Conservation (phyloP, 1,140 invertebrate species). For the Frieseomelitta varia region DNA sequence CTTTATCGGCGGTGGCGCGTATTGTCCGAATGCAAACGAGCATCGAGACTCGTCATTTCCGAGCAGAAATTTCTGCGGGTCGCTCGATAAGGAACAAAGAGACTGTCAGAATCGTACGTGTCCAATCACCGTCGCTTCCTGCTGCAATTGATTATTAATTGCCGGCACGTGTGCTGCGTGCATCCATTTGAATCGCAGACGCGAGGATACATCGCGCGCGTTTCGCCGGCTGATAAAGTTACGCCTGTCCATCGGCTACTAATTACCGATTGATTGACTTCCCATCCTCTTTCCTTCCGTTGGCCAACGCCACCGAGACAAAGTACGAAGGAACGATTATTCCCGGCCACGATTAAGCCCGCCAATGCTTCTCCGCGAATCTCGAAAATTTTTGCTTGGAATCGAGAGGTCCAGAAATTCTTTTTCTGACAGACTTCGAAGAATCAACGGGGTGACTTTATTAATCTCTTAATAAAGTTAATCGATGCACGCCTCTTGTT, state of each 20-base stretch:
- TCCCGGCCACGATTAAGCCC: no score
- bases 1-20: background rate
- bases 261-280: constrained; percentile 66
- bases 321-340: constrained; percentile 39
- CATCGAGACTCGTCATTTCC: background rate
- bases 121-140: constrained; percentile 57
- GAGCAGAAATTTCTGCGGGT: constrained; percentile 41
- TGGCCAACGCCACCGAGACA: constrained; percentile 19
- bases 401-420: no score
- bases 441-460: no score
- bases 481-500: no score
- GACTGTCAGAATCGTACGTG: constrained; percentile 58
- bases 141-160: constrained; percentile 66
- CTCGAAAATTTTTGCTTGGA: background rate
- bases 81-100: constrained; percentile 59
- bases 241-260: constrained; percentile 64
- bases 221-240: constrained; percentile 62
- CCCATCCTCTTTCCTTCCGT: constrained; percentile 22
- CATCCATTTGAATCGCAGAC: constrained; percentile 57
- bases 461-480: no score
- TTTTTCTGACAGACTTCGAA: no score
- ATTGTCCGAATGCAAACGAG: background rate
- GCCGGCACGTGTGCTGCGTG: constrained; percentile 56
- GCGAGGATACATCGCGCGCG: constrained; percentile 46
- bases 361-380: background rate